Evolutionary conservation across 2,113 vertebrate genomes (phyloP).

Genomic region (Calypte anna): DNA sequence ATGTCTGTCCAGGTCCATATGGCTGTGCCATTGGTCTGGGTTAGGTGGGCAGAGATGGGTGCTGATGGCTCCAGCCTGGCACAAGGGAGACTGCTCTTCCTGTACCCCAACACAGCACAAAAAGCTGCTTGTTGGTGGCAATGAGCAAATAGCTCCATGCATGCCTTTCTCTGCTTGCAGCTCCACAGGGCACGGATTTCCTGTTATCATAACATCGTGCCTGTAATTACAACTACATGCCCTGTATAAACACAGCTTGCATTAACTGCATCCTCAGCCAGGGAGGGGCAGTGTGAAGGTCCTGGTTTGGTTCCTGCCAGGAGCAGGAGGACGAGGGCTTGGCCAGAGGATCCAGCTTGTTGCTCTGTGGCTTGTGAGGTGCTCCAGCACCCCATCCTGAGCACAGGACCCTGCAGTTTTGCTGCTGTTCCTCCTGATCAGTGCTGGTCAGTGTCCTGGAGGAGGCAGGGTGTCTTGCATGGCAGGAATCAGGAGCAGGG

Average conservation of each 20-base stretch:
- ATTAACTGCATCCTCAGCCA: slow-evolving; percentile 37
- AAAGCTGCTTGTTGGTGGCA: slow-evolving; percentile 52
- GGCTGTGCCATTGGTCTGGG: neutral
- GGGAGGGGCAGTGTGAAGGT: neutral
- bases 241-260: slow-evolving; percentile 54
- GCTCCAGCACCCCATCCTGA: neutral
- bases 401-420: neutral
- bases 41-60: neutral
- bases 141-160: slow-evolving; percentile 55
- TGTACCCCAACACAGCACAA: neutral
- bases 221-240: slow-evolving; percentile 70
- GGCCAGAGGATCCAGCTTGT: accelerated
- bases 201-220: slow-evolving; percentile 73
- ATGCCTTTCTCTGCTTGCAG: slow-evolving; percentile 54
- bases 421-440: neutral
- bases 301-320: neutral
- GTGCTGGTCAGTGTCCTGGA: neutral
- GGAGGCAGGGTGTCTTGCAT: neutral
- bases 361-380: neutral
- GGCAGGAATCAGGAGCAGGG: neutral
- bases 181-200: slow-evolving; percentile 74
- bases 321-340: neutral
- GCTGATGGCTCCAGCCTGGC: neutral
- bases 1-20: neutral
- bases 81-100: neutral